Evolutionary conservation across 2,797 vertebrate genomes (phyloP), one percentile per base, ranked within the genome.

Genomic region (Falco novaeseelandiae): DNA sequence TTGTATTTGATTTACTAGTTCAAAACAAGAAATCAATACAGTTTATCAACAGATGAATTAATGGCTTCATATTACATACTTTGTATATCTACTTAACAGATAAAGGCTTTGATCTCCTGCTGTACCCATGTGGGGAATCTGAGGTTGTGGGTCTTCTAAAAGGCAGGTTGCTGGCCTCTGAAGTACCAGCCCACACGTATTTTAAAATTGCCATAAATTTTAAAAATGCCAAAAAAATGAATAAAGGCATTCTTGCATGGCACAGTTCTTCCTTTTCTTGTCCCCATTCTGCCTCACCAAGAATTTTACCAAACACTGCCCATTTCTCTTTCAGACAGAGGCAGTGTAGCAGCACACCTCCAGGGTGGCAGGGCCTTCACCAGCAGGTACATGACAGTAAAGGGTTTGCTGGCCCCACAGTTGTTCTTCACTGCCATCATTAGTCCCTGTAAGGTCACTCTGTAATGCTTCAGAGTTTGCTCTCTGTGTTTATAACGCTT

Each of bases 331-430:
- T 54, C 21, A 54, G 59, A 38, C 44, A 59, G 44, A 46, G 66
- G 6, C 13, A 12, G 20, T 12, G 18, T 3, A 32, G 6, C 48
- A 63, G 32, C 4, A 2, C 5, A 1, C 19, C 30, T 54, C 34
- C 40, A 8, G 36, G 51, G 36, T 36, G 54, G 27, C 59, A 90
- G n/a, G 42, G 20, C n/a, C 38, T 42, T 23, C 63, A 61, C 32
- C 44, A 66, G 13, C 36, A 88, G 27, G 29, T 14, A 3, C 38
- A 27, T 9, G 10, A 21, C 48, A 49, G 32, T 6, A 30, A 34
- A 36, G 12, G 44, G 6, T 54, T 40, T 73, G 5, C 14, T 4
- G 3, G 62, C 55, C 62, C n/a, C 3, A 3, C 20, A 11, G 14
- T 2, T 29, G 18, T 14, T 83, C 46, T 54, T 83, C 38, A 15